Evolutionary conservation across 2,888 invertebrate species (phyloP).

Genomic region (Autographa gamma): DNA sequence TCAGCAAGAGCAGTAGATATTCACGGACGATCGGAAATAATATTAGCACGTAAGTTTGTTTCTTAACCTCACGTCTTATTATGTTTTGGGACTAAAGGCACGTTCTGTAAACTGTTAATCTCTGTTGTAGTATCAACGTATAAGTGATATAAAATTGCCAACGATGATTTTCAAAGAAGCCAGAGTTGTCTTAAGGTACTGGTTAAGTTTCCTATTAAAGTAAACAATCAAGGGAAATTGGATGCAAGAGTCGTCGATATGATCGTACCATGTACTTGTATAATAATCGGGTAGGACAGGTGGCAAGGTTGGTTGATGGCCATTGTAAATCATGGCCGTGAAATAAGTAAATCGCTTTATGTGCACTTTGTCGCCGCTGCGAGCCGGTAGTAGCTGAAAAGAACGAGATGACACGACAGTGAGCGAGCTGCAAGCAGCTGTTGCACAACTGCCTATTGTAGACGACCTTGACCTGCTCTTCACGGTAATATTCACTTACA

Average conservation of each 20-base stretch:
- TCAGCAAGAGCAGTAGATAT: conserved; percentile 30
- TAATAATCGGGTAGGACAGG: conserved; percentile 53
- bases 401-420: conserved; percentile 64
- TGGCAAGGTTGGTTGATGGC: conserved; percentile 62
- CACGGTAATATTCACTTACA: conserved; percentile 79
- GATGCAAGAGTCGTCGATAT: conserved; percentile 60
- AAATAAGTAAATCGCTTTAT: conserved; percentile 48
- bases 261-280: conserved; percentile 40
- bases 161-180: conserved; percentile 22
- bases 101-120: conserved; percentile 74
- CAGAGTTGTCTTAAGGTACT: conserved; percentile 23
- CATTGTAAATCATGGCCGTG: conserved; percentile 54
- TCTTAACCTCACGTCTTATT: conserved; percentile 71
- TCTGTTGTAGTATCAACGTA: conserved; percentile 60
- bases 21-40: conserved; percentile 34
- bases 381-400: conserved; percentile 56
- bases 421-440: conserved; percentile 63
- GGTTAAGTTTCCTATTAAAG: conserved; percentile 57
- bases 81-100: conserved; percentile 75
- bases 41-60: conserved; percentile 71
- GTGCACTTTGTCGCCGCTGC: conserved; percentile 31
- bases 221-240: conserved; percentile 65
- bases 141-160: conserved; percentile 55
- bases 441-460: conserved; percentile 80
- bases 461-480: conserved; percentile 84